These are phyloP conservation scores for Ephestia elutella DNA, from an alignment of 1,140 invertebrate genomes.

Conservation along the genomic window DNA sequence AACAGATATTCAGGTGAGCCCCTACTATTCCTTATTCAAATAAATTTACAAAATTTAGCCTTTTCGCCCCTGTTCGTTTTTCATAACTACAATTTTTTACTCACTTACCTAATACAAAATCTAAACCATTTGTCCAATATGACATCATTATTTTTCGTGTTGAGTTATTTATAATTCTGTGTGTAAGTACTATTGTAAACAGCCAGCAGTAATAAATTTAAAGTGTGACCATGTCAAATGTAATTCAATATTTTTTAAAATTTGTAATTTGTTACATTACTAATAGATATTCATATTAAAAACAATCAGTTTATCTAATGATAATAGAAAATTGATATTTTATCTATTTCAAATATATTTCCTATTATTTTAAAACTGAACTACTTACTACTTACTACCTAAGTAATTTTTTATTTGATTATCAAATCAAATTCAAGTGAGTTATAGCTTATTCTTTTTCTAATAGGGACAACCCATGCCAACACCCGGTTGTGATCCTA, in stretches of 20 bases:
- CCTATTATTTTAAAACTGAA: too few relatives aligned
- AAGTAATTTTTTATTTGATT: too few relatives aligned
- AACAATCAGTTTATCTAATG: too few relatives aligned
- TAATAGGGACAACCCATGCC: conserved; percentile 79
- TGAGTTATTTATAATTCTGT: conserved; percentile 39
- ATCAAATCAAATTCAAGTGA: too few relatives aligned
- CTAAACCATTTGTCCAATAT: conserved; percentile 39
- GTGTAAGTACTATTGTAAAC: conserved; percentile 24
- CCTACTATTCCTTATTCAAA: conserved; percentile 22
- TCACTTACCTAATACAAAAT: conserved; percentile 17
- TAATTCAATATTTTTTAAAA: conserved; percentile 1
- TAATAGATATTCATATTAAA: not conserved
- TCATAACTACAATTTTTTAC: conserved; percentile 12
- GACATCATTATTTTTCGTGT: conserved; percentile 48
- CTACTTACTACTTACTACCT: too few relatives aligned
- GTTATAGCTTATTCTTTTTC: conserved; percentile 14
- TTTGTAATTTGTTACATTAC: not conserved
- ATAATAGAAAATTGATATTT: too few relatives aligned
- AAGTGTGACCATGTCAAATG: not conserved
- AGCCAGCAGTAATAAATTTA: conserved; percentile 18
- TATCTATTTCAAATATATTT: too few relatives aligned
- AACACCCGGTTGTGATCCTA: conserved; percentile 82
- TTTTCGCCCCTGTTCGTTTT: conserved; percentile 1
- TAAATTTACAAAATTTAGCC: not conserved
- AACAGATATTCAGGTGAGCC: conserved; percentile 80